Conservation (phyloP, 2,888 invertebrate species). For the Ptilodon capucinus region DNA sequence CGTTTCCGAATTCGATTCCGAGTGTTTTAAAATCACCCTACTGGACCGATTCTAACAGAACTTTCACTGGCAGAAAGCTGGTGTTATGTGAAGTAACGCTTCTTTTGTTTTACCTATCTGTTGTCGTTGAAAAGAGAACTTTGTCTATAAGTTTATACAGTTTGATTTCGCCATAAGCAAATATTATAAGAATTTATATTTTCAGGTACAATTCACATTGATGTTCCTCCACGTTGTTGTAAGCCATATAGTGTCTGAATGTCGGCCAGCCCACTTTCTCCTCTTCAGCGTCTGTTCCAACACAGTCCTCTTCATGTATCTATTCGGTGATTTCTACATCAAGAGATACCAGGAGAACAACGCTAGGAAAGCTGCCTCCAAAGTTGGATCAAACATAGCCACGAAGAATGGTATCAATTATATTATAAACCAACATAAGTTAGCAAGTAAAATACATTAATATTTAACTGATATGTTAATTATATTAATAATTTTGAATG, state of each 20-base stretch:
- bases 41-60: too few species aligned
- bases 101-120: too few species aligned
- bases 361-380: constrained; percentile 7
- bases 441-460: constrained; percentile 27
- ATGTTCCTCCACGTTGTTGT: constrained; percentile 41
- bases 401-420: constrained; percentile 24
- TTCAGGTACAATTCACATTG: constrained; percentile 52
- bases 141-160: too few species aligned
- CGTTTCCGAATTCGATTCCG: too few species aligned
- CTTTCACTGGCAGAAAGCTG: too few species aligned
- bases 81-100: too few species aligned
- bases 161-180: too few species aligned
- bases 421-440: constrained; percentile 29
- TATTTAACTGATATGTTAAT: neutral
- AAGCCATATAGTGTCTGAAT: constrained; percentile 37
- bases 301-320: constrained; percentile 42
- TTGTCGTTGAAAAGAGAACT: too few species aligned
- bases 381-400: constrained; percentile 10
- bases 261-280: constrained; percentile 43
- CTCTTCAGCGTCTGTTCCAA: constrained; percentile 35
- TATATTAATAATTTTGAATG: too few species aligned
- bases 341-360: constrained; percentile 21
- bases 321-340: constrained; percentile 52
- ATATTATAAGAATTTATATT: too few species aligned
- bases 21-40: too few species aligned